Percentiles rank a stretch among this genome's conserved stretches.
Evolutionary conservation across 1,140 invertebrate species (phyloP).

Genomic region (Cherax quadricarinatus): DNA sequence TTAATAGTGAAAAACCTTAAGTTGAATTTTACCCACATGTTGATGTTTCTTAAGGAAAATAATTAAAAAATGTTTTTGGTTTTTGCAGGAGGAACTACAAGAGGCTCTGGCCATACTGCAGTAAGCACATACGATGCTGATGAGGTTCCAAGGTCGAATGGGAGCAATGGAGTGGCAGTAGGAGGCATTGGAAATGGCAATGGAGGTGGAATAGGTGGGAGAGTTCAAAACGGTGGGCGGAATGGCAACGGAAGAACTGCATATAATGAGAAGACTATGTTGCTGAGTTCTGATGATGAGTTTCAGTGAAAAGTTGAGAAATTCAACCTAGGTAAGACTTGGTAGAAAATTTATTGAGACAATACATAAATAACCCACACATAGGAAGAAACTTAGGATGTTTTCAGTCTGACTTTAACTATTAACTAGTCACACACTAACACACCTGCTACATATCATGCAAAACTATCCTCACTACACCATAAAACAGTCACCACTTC

Average conservation of each 20-base stretch:
- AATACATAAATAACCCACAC: background rate
- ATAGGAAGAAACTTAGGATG: background rate
- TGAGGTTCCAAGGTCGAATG: constrained; percentile 68
- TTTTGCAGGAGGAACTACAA: constrained; percentile 62
- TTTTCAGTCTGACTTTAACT: too few species aligned
- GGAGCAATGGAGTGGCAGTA: constrained; percentile 67
- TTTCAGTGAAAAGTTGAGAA: constrained; percentile 84
- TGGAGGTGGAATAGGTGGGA: constrained; percentile 28
- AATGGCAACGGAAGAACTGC: constrained; percentile 75
- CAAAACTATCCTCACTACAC: too few species aligned
- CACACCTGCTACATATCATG: too few species aligned
- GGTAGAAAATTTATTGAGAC: background rate
- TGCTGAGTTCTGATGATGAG: constrained; percentile 97
- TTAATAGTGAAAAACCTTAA: too few species aligned
- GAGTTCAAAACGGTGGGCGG: constrained; percentile 56
- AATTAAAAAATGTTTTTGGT: background rate
- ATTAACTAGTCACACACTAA: too few species aligned
- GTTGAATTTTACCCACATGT: too few species aligned
- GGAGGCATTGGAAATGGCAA: constrained; percentile 54
- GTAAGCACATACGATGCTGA: constrained; percentile 72
- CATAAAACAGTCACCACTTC: too few species aligned
- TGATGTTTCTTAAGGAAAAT: too few species aligned
- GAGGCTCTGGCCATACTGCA: constrained; percentile 69
- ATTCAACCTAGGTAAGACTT: background rate
- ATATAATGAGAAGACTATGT: constrained; percentile 97